phyloP scores from a whole-genome alignment of 2,888 invertebrate genomes.

The Petrolisthes cinctipes region DNA sequence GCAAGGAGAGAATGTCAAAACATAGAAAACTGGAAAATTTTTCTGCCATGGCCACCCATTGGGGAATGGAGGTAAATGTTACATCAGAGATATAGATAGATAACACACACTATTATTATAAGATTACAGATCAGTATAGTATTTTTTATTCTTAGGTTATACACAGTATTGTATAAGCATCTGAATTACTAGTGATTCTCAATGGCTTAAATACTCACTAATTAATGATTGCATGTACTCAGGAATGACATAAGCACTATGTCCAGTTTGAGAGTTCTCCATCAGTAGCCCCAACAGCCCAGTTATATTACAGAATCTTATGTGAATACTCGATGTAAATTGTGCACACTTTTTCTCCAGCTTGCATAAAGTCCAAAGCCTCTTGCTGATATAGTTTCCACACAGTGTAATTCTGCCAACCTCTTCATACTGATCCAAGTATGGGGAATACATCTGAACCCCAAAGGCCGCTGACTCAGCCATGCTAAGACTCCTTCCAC shows the following conservation, averaged over 20 bases:
- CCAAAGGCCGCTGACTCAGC: slow-evolving; percentile 53
- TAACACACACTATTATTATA: no score
- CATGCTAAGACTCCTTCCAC: background rate
- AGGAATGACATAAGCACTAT: slow-evolving; percentile 43
- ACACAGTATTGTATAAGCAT: no score
- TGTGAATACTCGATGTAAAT: slow-evolving; percentile 53
- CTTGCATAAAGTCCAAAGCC: slow-evolving; percentile 45
- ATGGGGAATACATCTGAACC: slow-evolving; percentile 37
- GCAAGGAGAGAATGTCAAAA: no score
- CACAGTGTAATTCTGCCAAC: slow-evolving; percentile 53
- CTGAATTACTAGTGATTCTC: no score
- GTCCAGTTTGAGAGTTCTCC: slow-evolving; percentile 45
- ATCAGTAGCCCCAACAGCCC: slow-evolving; percentile 40
- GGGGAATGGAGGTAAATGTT: no score
- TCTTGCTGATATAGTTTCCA: slow-evolving; percentile 56
- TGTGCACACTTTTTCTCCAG: slow-evolving; percentile 14
- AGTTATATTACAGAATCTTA: slow-evolving; percentile 40
- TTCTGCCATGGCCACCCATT: no score
- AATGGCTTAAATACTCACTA: background rate
- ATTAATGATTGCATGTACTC: slow-evolving; percentile 8
- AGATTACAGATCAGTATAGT: no score
- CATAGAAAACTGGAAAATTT: no score
- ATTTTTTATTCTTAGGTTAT: no score
- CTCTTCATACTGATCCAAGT: slow-evolving; percentile 35
- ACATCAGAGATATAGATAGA: no score